Conservation (phyloP, 2,797 vertebrate species). For the Eupleurogrammus muticus region DNA sequence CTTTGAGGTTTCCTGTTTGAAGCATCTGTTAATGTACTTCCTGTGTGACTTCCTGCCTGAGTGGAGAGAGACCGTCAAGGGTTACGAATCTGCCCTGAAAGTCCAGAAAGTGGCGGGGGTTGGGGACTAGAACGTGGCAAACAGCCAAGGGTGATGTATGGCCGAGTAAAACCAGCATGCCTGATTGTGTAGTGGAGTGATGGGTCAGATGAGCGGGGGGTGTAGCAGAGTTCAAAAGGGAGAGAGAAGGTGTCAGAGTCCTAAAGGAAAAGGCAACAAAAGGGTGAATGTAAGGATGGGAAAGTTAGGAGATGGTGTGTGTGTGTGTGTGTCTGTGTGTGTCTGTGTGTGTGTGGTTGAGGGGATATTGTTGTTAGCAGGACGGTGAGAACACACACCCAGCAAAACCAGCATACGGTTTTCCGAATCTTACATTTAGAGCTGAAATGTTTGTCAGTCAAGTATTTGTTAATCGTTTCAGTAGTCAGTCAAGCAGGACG, state of each 20-base stretch:
- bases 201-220: conserved; percentile 16
- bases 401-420: no score
- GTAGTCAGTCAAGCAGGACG: background rate
- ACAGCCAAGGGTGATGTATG: conserved; percentile 35
- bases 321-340: conserved; percentile 2
- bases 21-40: conserved; percentile 50
- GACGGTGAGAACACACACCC: background rate
- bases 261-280: conserved; percentile 26
- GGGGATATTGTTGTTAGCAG: background rate
- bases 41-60: conserved; percentile 55
- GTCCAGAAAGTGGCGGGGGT: background rate
- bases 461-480: no score
- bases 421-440: background rate
- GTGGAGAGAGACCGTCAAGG: conserved; percentile 6
- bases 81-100: conserved; percentile 22
- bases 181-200: conserved; percentile 26
- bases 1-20: conserved; percentile 51
- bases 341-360: conserved; percentile 1
- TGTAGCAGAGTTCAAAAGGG: conserved; percentile 8
- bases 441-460: background rate
- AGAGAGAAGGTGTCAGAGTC: background rate
- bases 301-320: background rate
- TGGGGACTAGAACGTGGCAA: conserved; percentile 23
- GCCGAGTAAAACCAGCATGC: conserved; percentile 15
- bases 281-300: conserved; percentile 10